Conservation (phyloP, 2,888 invertebrate species). For the Folsomia candida region DNA sequence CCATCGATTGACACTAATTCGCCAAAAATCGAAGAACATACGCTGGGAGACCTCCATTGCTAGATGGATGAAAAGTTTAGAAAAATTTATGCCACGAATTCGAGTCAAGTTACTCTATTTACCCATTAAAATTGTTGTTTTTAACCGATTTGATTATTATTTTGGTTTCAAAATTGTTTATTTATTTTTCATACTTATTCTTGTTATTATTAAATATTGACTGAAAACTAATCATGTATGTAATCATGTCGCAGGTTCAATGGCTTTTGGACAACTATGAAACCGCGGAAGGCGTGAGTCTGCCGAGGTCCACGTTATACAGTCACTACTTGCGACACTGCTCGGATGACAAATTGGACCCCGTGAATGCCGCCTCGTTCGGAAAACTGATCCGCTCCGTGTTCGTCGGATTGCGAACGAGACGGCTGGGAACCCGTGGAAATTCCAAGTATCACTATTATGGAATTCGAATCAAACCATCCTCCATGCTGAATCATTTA, state of each 20-base stretch:
- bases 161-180: not conserved
- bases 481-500: conserved; percentile 67
- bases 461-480: conserved; percentile 94
- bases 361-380: conserved; percentile 98
- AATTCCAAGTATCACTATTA: conserved; percentile 99
- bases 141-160: not conserved
- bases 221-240: too few species aligned
- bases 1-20: too few species aligned
- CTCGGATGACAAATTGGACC: conserved; percentile 85
- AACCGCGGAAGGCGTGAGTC: conserved; percentile 62
- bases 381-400: conserved; percentile 98
- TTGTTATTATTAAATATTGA: not conserved
- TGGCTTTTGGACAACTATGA: conserved; percentile 65
- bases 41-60: too few species aligned
- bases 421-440: conserved; percentile 91
- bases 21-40: too few species aligned
- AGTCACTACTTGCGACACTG: conserved; percentile 97
- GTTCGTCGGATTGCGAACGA: conserved; percentile 90
- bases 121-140: too few species aligned
- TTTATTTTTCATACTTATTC: not conserved
- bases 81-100: too few species aligned
- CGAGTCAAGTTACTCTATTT: not conserved
- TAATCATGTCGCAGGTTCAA: conserved; percentile 53
- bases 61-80: too few species aligned
- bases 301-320: conserved; percentile 67